Evolutionary conservation across 2,888 invertebrate species (phyloP), one percentile per base, ranked within the genome.

Genomic region (Leptinotarsa rubiginosa): DNA sequence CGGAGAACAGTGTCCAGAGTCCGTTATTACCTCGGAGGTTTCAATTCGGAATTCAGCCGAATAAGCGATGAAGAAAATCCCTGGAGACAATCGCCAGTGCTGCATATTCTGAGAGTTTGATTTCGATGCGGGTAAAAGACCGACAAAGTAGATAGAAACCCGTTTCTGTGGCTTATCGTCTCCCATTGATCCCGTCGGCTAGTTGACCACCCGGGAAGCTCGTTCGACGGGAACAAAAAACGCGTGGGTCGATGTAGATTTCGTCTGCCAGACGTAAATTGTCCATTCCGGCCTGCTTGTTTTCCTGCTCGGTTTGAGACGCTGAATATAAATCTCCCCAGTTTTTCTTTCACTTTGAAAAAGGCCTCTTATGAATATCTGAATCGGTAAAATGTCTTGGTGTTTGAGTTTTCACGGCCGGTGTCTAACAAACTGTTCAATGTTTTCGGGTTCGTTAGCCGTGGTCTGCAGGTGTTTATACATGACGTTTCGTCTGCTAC

Each of bases 21-120:
- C 47, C 16, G 50, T 62, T 72, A 72, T 72, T 72, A 69, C 68
- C 68, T 69, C 67, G 68, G 71, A 70, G 72, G 65, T 68, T 73
- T 67, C 74, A 72, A 69, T 74, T 69, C 67, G 67, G 69, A 74
- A 74, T 74, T 74, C 71, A 72, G 70, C 74, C 71, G 74, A 76
- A 72, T 73, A 72, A 72, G 65, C 71, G 65, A 66, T 64, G 72
- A 66, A 64, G 65, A 69, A 72, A 66, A 76, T 72, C 72, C 18
- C 65, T 54, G 49, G 72, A 70, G 76, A 74, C 66, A 64, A 47
- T 59, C 47, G 72, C 49, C 72, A 13, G 16, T 56, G 64, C 72
- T 69, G 65, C 70, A 71, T 71, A 65, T 71, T 65, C 64, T 54
- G 70, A 50, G 31, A 41, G 41, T 31, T n/a, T 41, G 62, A 41